These are phyloP conservation scores for Lacerta agilis DNA, from an alignment of 2,797 vertebrate genomes.

Conservation along the genomic window DNA sequence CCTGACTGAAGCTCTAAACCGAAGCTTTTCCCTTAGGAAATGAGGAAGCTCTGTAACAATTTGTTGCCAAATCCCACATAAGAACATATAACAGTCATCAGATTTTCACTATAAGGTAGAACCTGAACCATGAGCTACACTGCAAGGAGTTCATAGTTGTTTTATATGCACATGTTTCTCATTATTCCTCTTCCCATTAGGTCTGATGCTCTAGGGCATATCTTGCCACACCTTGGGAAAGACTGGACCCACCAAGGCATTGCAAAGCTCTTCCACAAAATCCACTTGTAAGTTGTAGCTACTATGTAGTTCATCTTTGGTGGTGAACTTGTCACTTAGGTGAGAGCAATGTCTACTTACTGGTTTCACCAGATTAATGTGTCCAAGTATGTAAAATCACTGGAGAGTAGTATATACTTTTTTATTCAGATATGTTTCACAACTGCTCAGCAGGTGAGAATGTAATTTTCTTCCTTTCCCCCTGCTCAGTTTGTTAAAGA, in stretches of 20 bases:
- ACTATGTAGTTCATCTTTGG: background rate
- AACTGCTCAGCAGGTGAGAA: background rate
- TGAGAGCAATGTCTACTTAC: background rate
- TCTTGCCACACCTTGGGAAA: conserved; percentile 94
- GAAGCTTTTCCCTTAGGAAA: background rate
- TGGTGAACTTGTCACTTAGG: background rate
- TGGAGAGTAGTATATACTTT: background rate
- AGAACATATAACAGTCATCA: background rate
- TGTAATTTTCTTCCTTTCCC: background rate
- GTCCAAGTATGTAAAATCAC: background rate
- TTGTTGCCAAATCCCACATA: background rate
- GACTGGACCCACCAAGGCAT: conserved; percentile 97
- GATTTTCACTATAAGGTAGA: background rate
- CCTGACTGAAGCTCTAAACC: background rate
- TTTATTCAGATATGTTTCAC: background rate
- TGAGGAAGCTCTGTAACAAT: background rate
- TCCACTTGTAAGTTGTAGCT: conserved; percentile 87
- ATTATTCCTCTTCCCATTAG: conserved; percentile 72
- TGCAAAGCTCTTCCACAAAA: conserved; percentile 93
- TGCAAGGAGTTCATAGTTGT: background rate
- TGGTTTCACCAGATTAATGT: background rate
- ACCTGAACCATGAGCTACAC: background rate
- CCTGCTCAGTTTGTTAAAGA: background rate
- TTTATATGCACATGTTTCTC: background rate
- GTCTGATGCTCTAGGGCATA: conserved; percentile 94